Conservation (phyloP, 2,113 vertebrate genomes). For the Lynx canadensis region DNA sequence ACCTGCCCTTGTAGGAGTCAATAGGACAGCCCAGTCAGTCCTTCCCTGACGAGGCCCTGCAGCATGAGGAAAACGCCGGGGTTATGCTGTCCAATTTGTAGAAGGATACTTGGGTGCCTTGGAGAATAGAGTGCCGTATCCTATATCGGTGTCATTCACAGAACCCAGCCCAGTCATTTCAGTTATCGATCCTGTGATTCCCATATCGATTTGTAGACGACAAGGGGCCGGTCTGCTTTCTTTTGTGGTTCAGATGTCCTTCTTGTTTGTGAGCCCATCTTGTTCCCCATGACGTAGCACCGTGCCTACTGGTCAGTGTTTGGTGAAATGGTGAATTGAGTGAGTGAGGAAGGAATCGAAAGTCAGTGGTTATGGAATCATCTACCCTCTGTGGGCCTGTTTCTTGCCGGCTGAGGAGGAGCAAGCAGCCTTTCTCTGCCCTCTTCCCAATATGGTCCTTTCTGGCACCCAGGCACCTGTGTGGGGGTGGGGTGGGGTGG, state of each 20-base stretch:
- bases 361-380: rapidly evolving
- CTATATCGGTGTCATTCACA: neutral
- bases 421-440: neutral
- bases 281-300: neutral
- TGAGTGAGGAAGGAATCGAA: neutral
- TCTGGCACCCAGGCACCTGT: too few species aligned
- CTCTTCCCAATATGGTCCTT: neutral
- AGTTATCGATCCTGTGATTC: neutral
- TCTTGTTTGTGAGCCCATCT: neutral
- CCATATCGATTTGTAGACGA: neutral
- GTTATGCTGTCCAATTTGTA: neutral
- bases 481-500: too few species aligned
- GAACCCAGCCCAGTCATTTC: neutral
- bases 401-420: neutral
- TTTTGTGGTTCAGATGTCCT: neutral
- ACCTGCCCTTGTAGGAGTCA: neutral
- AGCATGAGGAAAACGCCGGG: neutral
- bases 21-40: neutral
- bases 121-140: neutral
- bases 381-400: neutral
- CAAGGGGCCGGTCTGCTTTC: neutral
- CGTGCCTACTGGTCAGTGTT: rapidly evolving
- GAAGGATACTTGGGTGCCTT: neutral
- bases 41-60: too few species aligned
- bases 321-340: neutral